Base-by-base conservation (phyloP, 2,797 vertebrate species). In the Gobio occitaniae region DNA sequence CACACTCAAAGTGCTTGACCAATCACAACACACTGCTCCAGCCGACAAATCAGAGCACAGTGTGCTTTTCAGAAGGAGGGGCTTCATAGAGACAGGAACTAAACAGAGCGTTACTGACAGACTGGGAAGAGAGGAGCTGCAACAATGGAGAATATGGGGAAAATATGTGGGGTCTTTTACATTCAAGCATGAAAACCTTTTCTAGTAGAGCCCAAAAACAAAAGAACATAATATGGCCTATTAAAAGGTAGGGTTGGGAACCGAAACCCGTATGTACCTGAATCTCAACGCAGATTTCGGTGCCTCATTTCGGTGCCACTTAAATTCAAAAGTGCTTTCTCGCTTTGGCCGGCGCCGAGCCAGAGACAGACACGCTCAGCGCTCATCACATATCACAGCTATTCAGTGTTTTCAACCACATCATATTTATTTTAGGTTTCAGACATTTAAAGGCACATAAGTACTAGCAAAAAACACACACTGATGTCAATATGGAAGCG, bases 1-100 rank as follows among this genome's bases (percentile, higher is more conserved):
- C 56, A n/a, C 3, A 0, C 56, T 59, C 0, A 2, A 11, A 12
- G 1, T 11, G 0, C 4, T 61, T 2, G 10, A 25, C n/a, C n/a
- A 61, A 25, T 61, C 56, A 25, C n/a, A 61, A 25, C 10, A 61
- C n/a, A 25, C 4, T 25, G n/a, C 0, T 12, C 4, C 11, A 61
- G n/a, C 59, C 0, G 4, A 61, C 59, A n/a, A 61, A 61, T 61
- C n/a, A 61, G n/a, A 61, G 59, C 59, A 25, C 59, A 25, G 0
- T 61, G 59, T 61, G 1, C 59, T 61, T 41, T 61, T 61, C 59
- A 61, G n/a, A 61, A 61, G 59, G 59, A 25, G n/a, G 59, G n/a
- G n/a, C 11, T 61, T 61, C 59, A 61, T 6, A 61, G n/a, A 61
- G 59, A 25, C 59, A 6, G 59, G n/a, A 61, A 61, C 11, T 61